These are phyloP conservation scores for Papilio helenus DNA, from an alignment of 1,140 invertebrate genomes.

Conservation along the genomic window DNA sequence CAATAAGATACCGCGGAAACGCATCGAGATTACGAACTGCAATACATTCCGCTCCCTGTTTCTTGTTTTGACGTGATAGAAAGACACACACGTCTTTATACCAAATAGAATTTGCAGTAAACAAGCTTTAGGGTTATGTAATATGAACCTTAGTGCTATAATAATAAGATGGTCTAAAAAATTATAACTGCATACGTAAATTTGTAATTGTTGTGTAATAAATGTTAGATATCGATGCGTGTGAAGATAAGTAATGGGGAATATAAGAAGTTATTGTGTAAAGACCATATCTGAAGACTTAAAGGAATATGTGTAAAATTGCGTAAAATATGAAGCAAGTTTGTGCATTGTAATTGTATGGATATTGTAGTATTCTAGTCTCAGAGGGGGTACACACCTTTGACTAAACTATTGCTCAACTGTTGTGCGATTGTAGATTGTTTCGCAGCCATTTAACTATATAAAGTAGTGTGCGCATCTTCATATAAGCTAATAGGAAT, in stretches of 20 bases:
- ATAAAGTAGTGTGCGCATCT: no score
- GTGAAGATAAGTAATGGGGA: slow-evolving; percentile 80
- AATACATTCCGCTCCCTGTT: slow-evolving; percentile 73
- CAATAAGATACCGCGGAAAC: slow-evolving; percentile 80
- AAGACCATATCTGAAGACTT: slow-evolving; percentile 56
- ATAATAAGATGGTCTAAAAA: slow-evolving; percentile 26
- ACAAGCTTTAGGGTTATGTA: neutral
- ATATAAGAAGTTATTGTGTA: slow-evolving; percentile 66
- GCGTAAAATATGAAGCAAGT: neutral
- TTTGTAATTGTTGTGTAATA: slow-evolving; percentile 67
- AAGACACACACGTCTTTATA: slow-evolving; percentile 63
- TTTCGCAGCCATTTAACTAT: no score
- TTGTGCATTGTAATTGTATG: neutral
- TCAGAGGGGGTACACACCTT: no score
- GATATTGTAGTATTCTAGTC: neutral
- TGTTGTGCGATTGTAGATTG: no score
- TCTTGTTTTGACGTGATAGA: slow-evolving; percentile 80
- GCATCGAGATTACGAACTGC: slow-evolving; percentile 80
- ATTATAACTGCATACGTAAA: slow-evolving; percentile 8
- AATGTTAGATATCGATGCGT: slow-evolving; percentile 81
- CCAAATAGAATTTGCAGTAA: slow-evolving; percentile 50
- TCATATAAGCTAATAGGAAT: no score
- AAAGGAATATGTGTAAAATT: slow-evolving; percentile 45
- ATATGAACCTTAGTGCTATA: neutral
- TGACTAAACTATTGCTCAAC: no score